These are phyloP conservation scores for Zaprionus obscuricornis DNA, from an alignment of 2,888 invertebrate species.

Conservation along the genomic window DNA sequence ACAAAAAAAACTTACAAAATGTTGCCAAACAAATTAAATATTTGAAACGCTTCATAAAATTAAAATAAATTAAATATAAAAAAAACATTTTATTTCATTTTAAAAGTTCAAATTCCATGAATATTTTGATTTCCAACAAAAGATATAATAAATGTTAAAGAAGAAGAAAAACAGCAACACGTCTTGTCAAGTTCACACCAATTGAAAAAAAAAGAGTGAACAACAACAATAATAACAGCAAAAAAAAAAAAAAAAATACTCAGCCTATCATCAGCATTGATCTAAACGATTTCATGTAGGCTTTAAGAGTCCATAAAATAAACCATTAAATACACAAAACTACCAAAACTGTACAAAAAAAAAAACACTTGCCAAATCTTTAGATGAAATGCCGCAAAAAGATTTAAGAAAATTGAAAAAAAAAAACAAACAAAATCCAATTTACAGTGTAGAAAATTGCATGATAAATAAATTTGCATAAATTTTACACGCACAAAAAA, in stretches of 20 bases:
- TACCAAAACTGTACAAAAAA: no score
- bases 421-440: no score
- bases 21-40: neutral
- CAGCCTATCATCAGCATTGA: constrained; percentile 25
- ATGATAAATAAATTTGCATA: constrained; percentile 52
- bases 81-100: neutral
- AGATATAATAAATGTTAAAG: no score
- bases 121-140: no score
- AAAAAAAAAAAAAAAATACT: no score
- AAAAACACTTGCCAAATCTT: constrained; percentile 46
- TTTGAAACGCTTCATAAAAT: neutral
- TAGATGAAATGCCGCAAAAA: constrained; percentile 35
- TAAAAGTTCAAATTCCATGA: no score
- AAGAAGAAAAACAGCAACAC: no score
- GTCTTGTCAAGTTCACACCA: constrained; percentile 14
- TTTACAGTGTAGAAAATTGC: no score
- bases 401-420: no score
- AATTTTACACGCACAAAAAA: constrained; percentile 59
- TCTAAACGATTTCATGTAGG: constrained; percentile 32
- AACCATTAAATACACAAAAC: constrained; percentile 19
- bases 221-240: no score
- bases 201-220: constrained; percentile 1
- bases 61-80: neutral
- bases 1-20: neutral
- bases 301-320: constrained; percentile 28